Evolutionary conservation across 2,797 vertebrate species (phyloP), one percentile per base, ranked within the genome.

Genomic region (Cossypha caffra): DNA sequence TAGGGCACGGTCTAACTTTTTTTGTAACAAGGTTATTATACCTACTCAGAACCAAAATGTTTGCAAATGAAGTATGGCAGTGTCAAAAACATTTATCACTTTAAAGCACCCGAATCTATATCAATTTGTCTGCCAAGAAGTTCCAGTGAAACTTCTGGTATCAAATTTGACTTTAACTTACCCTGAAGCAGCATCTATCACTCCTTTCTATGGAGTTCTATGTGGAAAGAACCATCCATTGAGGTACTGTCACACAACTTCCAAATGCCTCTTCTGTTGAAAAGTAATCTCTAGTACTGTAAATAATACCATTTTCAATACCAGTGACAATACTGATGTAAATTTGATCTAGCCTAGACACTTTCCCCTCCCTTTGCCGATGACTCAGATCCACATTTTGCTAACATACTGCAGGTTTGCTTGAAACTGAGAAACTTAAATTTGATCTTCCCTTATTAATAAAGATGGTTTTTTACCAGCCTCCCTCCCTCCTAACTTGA

Each of bases 361-460:
- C 28, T n/a, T 75, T 7, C 11, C 3, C 5, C n/a, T 64, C 45
- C 20, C 19, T 69, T 33, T 0, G 1, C 4, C 50, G 21, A 31
- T 90, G 71, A 90, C 61, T 80, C 52, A 80, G 28, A 83, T 54
- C 25, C 42, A 21, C 16, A 0, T 71, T 83, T 88, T 33, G 68
- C 31, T 77, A 80, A 69, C 40, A 55, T 9, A 2, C 16, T 43
- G 59, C 11, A 73, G 59, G 31, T 71, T 4, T 72, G 50, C 90
- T 2, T 86, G 83, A 80, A 52, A 80, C 0, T 2, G 12, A 74
- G 16, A 79, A 92, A 57, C 33, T 66, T 4, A 33, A 47, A 81
- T 89, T 80, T 55, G 2, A n/a, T 54, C 73, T 74, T 24, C 33
- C 23, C 35, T 86, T 42, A 58, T 54, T 40, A 88, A 86, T 48